Percentiles rank a stretch among this genome's conserved stretches.
Evolutionary conservation across 2,113 vertebrate species (phyloP).

Genomic region (Anolis carolinensis): DNA sequence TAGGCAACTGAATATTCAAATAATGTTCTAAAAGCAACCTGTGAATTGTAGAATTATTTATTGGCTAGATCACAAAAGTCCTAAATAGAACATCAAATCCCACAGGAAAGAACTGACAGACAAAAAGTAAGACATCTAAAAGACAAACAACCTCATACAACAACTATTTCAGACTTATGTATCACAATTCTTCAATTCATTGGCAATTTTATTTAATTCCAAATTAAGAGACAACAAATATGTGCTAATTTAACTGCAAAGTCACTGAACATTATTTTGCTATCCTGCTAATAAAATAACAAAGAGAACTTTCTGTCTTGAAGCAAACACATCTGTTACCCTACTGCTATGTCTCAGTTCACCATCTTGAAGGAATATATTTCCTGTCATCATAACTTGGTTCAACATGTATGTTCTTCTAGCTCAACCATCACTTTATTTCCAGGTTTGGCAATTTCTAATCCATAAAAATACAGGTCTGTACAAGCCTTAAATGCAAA

Average conservation of each 20-base stretch:
- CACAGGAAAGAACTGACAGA: background rate
- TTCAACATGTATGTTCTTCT: background rate
- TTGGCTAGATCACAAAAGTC: background rate
- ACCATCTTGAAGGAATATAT: slow-evolving; percentile 2
- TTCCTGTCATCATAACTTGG: background rate
- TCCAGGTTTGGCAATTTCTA: background rate
- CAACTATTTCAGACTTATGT: background rate
- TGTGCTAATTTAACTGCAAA: background rate
- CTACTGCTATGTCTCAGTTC: background rate
- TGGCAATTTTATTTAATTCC: background rate
- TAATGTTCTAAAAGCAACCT: background rate
- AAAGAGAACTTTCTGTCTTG: slow-evolving; percentile 38
- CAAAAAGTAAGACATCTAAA: background rate
- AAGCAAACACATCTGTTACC: background rate
- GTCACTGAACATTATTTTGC: background rate
- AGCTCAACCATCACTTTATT: background rate
- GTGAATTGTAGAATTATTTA: background rate
- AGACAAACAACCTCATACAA: background rate
- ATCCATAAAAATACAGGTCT: background rate
- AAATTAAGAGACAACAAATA: background rate
- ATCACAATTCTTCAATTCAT: background rate
- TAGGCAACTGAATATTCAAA: background rate
- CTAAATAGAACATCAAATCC: background rate
- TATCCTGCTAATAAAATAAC: background rate
- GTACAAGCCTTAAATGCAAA: background rate